Evolutionary conservation across 2,797 vertebrate genomes (phyloP).

Genomic region (Cossypha niveicapilla): DNA sequence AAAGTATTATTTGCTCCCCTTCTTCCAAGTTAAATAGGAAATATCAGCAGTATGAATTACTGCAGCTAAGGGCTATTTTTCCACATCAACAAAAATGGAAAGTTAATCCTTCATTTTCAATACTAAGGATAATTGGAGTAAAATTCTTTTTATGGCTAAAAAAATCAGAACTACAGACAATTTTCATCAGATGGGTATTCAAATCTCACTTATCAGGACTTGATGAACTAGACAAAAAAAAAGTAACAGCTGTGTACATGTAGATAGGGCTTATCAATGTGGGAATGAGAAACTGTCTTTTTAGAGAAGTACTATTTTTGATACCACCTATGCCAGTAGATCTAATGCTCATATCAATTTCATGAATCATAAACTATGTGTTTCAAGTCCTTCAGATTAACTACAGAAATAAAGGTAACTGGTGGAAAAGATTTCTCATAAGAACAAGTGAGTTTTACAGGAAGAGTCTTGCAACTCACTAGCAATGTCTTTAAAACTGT

Average conservation of each 20-base stretch:
- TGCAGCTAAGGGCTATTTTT: neutral
- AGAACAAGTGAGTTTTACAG: neutral
- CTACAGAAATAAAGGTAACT: conserved; percentile 4
- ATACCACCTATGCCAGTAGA: neutral
- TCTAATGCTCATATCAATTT: neutral
- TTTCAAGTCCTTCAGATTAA: conserved; percentile 18
- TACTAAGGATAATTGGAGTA: conserved; percentile 1
- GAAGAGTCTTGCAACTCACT: neutral
- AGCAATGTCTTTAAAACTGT: neutral
- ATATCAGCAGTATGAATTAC: neutral
- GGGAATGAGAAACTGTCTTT: conserved; percentile 18
- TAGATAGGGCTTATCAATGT: neutral
- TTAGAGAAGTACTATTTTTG: neutral
- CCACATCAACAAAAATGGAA: neutral
- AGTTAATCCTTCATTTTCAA: conserved; percentile 1
- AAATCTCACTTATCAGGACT: conserved; percentile 6
- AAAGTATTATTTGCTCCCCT: neutral
- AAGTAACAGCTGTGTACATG: neutral
- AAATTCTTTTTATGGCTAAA: neutral
- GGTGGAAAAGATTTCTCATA: neutral
- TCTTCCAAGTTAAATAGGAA: neutral
- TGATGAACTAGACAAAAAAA: conserved; percentile 15
- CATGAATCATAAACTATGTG: neutral
- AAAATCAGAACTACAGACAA: neutral
- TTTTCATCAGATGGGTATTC: conserved; percentile 37